Conservation (phyloP, 2,888 invertebrate genomes). For the Zygogramma bicolorata region DNA sequence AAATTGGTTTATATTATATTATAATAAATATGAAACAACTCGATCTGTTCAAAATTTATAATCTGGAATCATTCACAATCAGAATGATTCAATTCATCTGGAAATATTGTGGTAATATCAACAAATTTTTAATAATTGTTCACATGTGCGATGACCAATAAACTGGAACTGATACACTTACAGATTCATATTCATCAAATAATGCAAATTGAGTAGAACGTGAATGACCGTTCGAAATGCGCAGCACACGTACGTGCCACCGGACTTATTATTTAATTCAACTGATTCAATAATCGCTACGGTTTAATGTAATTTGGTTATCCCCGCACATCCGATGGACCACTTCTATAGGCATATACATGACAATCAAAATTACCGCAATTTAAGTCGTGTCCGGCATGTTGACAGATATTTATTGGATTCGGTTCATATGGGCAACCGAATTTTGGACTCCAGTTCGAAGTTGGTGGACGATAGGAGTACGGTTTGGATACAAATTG, state of each 20-base stretch:
- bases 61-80: too few relatives aligned
- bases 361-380: conserved; percentile 30
- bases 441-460: neutral
- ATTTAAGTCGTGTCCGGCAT: conserved; percentile 22
- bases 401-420: neutral
- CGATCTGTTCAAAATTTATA: too few relatives aligned
- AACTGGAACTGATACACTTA: neutral
- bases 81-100: too few relatives aligned
- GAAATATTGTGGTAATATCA: too few relatives aligned
- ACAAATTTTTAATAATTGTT: too few relatives aligned
- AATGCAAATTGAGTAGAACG: conserved; percentile 28
- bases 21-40: too few relatives aligned
- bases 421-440: neutral
- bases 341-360: conserved; percentile 19
- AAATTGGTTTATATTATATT: too few relatives aligned
- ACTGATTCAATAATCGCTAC: conserved; percentile 53
- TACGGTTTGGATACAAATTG: neutral
- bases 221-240: conserved; percentile 35
- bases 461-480: neutral
- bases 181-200: conserved; percentile 15
- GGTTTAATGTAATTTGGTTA: conserved; percentile 48
- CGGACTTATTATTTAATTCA: conserved; percentile 54
- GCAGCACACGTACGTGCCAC: conserved; percentile 43
- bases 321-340: conserved; percentile 40
- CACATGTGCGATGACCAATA: neutral